Evolutionary conservation across 2,113 vertebrate species (phyloP), one percentile per base, ranked within the genome.

Genomic region (Monopterus albus): DNA sequence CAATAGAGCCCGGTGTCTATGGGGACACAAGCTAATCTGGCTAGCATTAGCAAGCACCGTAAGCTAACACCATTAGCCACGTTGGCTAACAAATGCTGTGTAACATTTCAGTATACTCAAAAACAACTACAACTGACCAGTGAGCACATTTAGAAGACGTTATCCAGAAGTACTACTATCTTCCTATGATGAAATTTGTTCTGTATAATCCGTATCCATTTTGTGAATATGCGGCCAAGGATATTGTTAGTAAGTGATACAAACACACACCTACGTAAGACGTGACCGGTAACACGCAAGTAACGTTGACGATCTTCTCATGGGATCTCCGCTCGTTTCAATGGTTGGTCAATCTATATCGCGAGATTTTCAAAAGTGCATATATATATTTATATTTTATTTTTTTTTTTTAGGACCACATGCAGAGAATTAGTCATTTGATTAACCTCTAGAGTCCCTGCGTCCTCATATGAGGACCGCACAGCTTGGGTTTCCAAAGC

Each of bases 191-290:
- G 72, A 83, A 6, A 42, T 72, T 78, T 66, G 58, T 52, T 57
- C 72, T 7, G 55, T 74, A 87, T 85, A 55, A 12, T 85, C 23
- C 66, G 68, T 56, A 4, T 73, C 76, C 89, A 90, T 90, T 83
- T 67, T 65, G 29, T 33, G 43, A 83, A 76, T 49, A 57, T 83
- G 70, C 78, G 62, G 12, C 14, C 33, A 65, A 38, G 69, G 25
- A 21, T 49, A 45, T 23, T 2, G 5, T 12, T 2, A 0, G 14
- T 3, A 31, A 64, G 23, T 11, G 45, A 53, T 77, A 82, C 71
- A 81, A 79, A 87, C 68, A n/a, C n/a, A 81, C 25, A 72, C 4
- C 15, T 8, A 15, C 75, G 2, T 31, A 5, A 79, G 72, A n/a
- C n/a, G 75, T 84, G 75, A 82, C 49, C 50, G 14, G 2, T 77